A percentile compares a stretch with the other conserved stretches of the same genome.
These are phyloP conservation scores for Chrysolina oricalcia DNA, from an alignment of 2,888 invertebrate genomes.

Conservation along the genomic window DNA sequence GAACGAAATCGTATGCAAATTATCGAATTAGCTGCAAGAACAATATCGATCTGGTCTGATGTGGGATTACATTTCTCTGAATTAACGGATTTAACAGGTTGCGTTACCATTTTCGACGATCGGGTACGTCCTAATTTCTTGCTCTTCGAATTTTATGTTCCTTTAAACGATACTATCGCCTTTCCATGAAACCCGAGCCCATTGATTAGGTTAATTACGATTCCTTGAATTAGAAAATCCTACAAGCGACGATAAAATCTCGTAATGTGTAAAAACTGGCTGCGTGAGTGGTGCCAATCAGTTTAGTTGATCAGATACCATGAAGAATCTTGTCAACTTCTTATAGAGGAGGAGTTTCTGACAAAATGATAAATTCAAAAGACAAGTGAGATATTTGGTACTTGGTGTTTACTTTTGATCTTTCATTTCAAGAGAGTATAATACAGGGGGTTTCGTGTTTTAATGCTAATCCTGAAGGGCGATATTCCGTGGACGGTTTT, in stretches of 20 bases:
- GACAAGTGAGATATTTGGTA: too few species aligned
- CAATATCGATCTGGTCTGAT: not conserved
- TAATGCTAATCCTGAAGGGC: too few species aligned
- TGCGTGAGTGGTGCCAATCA: not conserved
- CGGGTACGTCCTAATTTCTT: not conserved
- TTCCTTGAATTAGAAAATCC: constrained; percentile 4
- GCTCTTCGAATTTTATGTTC: not conserved
- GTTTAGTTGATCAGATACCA: not conserved
- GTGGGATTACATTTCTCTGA: not conserved
- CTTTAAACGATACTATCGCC: not conserved
- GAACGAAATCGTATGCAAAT: constrained; percentile 33
- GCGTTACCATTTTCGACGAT: not conserved
- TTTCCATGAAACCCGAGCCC: not conserved
- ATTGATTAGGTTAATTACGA: not conserved
- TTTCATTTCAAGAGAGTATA: too few species aligned
- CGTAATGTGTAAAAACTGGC: not conserved
- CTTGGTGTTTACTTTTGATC: too few species aligned
- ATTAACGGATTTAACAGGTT: not conserved
- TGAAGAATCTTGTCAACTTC: not conserved
- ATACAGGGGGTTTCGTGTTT: too few species aligned
- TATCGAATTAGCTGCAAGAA: constrained; percentile 27
- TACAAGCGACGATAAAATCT: not conserved
- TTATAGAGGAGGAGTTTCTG: not conserved
- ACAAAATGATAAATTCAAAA: too few species aligned
- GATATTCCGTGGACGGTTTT: too few species aligned